phyloP scores from a whole-genome alignment of 1,140 invertebrate species.

The Camponotus vicinus region DNA sequence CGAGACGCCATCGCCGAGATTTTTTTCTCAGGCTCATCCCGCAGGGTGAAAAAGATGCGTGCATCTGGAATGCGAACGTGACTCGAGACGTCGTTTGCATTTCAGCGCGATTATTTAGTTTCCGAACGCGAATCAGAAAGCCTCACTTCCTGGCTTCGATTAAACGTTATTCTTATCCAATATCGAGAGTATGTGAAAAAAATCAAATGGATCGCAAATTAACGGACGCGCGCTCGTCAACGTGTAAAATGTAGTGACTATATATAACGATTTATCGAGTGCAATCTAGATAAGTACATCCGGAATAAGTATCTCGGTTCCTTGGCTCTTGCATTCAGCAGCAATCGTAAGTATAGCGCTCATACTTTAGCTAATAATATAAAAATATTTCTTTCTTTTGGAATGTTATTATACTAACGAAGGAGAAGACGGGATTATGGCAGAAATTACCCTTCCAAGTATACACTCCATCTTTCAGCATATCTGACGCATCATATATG shows the following conservation, averaged over 20 bases:
- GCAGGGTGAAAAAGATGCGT: background rate
- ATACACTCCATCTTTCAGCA: conserved; percentile 17
- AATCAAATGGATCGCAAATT: conserved; percentile 8
- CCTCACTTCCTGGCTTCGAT: background rate
- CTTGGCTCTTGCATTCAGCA: conserved; percentile 15
- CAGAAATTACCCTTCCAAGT: conserved; percentile 48
- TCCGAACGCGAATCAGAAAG: background rate
- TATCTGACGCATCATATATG: conserved; percentile 17
- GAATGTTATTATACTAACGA: conserved; percentile 43
- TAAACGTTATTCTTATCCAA: background rate
- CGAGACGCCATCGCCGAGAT: background rate
- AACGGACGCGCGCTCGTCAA: background rate
- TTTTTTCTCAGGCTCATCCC: conserved; percentile 42
- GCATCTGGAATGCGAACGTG: conserved; percentile 14
- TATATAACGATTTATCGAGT: conserved; percentile 11
- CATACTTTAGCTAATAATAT: conserved; percentile 4
- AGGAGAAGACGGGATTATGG: conserved; percentile 31
- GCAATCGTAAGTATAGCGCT: conserved; percentile 26
- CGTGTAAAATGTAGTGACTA: background rate
- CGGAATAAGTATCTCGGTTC: background rate
- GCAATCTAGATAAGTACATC: background rate
- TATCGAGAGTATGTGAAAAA: background rate
- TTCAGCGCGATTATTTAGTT: background rate
- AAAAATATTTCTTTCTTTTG: conserved; percentile 24
- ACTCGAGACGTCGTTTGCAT: conserved; percentile 27